A percentile compares a stretch with the other conserved stretches of the same genome.
phyloP scores from a whole-genome alignment of 2,888 invertebrate genomes.

The Sesia apiformis region DNA sequence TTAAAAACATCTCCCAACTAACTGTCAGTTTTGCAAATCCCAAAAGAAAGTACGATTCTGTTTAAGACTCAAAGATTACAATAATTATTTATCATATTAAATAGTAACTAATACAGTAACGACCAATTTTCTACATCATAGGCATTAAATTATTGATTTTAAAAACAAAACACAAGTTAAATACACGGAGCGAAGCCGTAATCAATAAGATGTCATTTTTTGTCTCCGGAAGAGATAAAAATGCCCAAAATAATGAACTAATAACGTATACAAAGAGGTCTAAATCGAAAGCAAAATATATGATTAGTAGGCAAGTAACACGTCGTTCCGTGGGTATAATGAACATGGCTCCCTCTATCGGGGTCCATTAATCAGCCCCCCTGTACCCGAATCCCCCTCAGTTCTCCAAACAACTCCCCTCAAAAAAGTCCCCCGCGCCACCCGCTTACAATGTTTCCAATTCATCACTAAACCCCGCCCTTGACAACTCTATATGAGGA shows the following conservation, averaged over 20 bases:
- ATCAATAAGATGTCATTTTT: constrained; percentile 21
- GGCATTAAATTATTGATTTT: no score
- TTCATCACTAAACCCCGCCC: constrained; percentile 76
- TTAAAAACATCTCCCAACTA: no score
- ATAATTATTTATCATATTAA: no score
- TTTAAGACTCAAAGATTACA: no score
- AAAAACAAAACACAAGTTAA: no score
- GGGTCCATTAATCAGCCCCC: constrained; percentile 61
- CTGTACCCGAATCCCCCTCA: constrained; percentile 35
- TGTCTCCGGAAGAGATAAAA: constrained; percentile 62
- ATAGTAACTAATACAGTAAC: no score
- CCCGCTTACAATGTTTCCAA: constrained; percentile 67
- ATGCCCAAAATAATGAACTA: constrained; percentile 65
- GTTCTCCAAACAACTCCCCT: constrained; percentile 45
- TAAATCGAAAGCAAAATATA: constrained; percentile 60
- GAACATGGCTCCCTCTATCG: constrained; percentile 70
- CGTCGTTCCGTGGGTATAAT: constrained; percentile 69
- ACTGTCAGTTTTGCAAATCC: no score
- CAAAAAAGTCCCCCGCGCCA: constrained; percentile 56
- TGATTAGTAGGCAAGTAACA: constrained; percentile 63
- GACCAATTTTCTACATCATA: no score
- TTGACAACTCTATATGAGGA: constrained; percentile 77
- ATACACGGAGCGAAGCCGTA: no score
- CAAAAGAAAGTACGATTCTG: no score
- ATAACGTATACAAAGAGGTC: constrained; percentile 39